Base-by-base conservation (phyloP, 2,888 invertebrate genomes). In the Tromatobia lineatoria region DNA sequence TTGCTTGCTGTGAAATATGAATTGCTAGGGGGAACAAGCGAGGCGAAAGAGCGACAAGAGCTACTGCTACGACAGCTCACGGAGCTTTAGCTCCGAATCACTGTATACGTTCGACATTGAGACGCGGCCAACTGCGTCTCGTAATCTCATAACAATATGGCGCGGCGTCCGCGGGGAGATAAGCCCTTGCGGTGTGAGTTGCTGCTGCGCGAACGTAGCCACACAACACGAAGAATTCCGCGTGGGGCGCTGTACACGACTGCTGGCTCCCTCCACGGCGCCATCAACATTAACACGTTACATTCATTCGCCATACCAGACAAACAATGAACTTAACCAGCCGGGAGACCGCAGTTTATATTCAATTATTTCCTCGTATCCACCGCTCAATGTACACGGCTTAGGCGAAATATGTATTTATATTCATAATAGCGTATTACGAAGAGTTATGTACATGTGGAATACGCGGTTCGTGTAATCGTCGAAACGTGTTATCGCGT, bases 101-200 rank as follows among this genome's bases (percentile, higher is more conserved):
- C 29, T n/a, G 20, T 45, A 57, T 69, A 34, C 88, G 87, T 89
- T 87, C 86, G 87, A 93, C 94, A 96, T 96, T 95, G 95, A 94
- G 94, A 94, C 90, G 94, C 95, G 95, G 93, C 95, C 95, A 96
- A 95, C 95, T 96, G 96, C 95, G 94, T 94, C 93, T 74, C 91
- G 94, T 96, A 96, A 96, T 96, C 96, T 95, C 95, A 96, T 96
- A 96, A 96, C 94, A 94, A 94, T 94, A 94, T 93, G 91, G 91
- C 88, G 91, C 92, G 92, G 90, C 90, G 91, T 90, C 85, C 73
- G 73, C 38, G 84, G 81, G 75, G 66, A 84, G 78, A 84, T 81
- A 85, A 86, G 83, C 84, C 82, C 64, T 54, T 66, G 82, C 85
- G 74, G 71, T 61, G 82, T 59, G 29, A 59, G 59, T 23, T 57